A percentile compares a stretch with the other conserved stretches of the same genome.
Conservation (phyloP, 2,888 invertebrate genomes). For the Boloria selene region DNA sequence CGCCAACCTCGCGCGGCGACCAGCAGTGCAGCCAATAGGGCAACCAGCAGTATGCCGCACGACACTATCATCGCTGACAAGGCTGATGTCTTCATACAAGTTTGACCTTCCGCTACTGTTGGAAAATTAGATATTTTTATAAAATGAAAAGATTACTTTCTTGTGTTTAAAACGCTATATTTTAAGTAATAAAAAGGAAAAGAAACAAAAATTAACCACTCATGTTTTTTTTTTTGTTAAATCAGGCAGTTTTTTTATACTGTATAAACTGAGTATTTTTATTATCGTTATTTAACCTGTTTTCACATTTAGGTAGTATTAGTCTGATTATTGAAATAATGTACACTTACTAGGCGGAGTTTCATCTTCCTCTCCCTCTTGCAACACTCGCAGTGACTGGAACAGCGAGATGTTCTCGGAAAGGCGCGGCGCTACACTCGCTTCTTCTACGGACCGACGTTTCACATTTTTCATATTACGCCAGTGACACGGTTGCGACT, state of each 20-base stretch:
- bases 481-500: conserved; percentile 97
- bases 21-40: conserved; percentile 87
- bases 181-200: too few species aligned
- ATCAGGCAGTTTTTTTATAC: too few species aligned
- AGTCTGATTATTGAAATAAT: not conserved
- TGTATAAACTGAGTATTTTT: too few species aligned
- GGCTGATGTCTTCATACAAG: conserved; percentile 85
- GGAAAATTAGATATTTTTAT: not conserved
- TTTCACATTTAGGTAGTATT: not conserved
- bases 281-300: too few species aligned
- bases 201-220: too few species aligned
- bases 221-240: too few species aligned
- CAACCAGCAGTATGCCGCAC: conserved; percentile 86
- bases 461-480: conserved; percentile 91
- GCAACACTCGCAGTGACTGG: conserved; percentile 92
- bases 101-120: conserved; percentile 76
- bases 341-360: conserved; percentile 51
- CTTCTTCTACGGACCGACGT: conserved; percentile 84
- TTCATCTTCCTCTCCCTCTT: conserved; percentile 90
- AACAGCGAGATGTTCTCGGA: conserved; percentile 96
- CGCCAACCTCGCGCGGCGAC: conserved; percentile 90
- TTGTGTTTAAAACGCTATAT: not conserved
- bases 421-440: conserved; percentile 80
- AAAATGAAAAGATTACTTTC: not conserved
- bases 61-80: conserved; percentile 86